phyloP scores from a whole-genome alignment of 2,888 invertebrate species.

The Drosophila suboccidentalis region DNA sequence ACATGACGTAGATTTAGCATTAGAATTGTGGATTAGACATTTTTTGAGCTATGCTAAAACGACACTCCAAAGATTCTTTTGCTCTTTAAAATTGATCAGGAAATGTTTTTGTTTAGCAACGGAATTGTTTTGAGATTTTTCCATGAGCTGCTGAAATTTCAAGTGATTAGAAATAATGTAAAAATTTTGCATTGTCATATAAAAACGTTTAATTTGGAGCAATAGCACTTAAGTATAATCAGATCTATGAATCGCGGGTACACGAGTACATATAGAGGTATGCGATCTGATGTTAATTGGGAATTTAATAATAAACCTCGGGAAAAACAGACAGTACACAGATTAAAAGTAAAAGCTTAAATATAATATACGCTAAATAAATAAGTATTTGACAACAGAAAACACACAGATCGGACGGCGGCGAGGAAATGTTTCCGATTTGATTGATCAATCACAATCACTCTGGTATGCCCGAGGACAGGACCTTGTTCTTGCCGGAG shows the following conservation, averaged over 20 bases:
- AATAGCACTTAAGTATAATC: constrained; percentile 38
- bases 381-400: constrained; percentile 27
- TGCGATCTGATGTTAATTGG: constrained; percentile 10
- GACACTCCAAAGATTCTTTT: neutral
- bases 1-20: neutral
- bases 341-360: constrained; percentile 48
- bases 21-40: neutral
- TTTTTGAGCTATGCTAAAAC: neutral
- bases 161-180: neutral
- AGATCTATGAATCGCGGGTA: constrained; percentile 23
- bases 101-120: neutral
- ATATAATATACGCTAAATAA: constrained; percentile 38
- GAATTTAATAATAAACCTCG: constrained; percentile 2
- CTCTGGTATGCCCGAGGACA: constrained; percentile 83
- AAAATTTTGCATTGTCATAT: constrained; percentile 18
- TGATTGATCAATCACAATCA: constrained; percentile 64
- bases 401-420: constrained; percentile 63
- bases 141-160: neutral
- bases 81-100: neutral
- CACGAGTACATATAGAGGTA: constrained; percentile 6
- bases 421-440: constrained; percentile 87
- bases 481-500: constrained; percentile 69
- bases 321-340: constrained; percentile 9
- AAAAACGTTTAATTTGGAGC: constrained; percentile 21
- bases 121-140: neutral